Evolutionary conservation across 2,888 invertebrate genomes (phyloP).

Genomic region (Drosophila nr. fundita): DNA sequence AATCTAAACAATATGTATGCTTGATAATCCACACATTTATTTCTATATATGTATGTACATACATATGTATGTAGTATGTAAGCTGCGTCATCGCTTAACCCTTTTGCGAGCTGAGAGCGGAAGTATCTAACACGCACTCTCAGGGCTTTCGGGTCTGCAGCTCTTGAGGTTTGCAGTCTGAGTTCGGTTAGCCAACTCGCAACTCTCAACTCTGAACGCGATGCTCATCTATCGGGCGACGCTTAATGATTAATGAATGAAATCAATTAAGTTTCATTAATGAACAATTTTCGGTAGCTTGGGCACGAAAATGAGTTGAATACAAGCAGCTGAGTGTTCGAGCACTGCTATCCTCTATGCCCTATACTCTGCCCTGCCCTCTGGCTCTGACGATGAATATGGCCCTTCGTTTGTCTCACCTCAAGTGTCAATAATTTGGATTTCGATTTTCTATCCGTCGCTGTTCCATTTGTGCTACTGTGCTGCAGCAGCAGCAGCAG

Average conservation of each 20-base stretch:
- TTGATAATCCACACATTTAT: conserved; percentile 27
- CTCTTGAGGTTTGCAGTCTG: conserved; percentile 7
- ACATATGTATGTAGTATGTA: conserved; percentile 17
- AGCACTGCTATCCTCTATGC: conserved; percentile 1
- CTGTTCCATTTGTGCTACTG: conserved; percentile 55
- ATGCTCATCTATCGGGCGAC: conserved; percentile 44
- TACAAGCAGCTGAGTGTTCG: conserved; percentile 40
- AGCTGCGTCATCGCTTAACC: conserved; percentile 72
- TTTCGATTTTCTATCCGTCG: conserved; percentile 45
- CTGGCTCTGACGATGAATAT: conserved; percentile 15
- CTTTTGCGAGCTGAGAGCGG: conserved; percentile 43
- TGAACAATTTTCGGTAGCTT: conserved; percentile 78
- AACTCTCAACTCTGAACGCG: conserved; percentile 14
- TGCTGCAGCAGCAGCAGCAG: conserved; percentile 44
- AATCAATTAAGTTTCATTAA: conserved; percentile 84
- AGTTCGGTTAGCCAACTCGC: conserved; percentile 18
- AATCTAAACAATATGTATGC: conserved; percentile 4
- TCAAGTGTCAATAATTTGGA: conserved; percentile 80
- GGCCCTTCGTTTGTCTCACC: conserved; percentile 59
- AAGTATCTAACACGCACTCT: conserved; percentile 50
- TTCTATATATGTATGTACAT: conserved; percentile 11
- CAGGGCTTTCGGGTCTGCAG: neutral
- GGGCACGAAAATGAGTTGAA: conserved; percentile 46
- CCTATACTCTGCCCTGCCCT: conserved; percentile 4
- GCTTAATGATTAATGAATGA: conserved; percentile 83